Evolutionary conservation across 1,140 invertebrate genomes (phyloP).

Genomic region (Aphelenchoides fujianensis): DNA sequence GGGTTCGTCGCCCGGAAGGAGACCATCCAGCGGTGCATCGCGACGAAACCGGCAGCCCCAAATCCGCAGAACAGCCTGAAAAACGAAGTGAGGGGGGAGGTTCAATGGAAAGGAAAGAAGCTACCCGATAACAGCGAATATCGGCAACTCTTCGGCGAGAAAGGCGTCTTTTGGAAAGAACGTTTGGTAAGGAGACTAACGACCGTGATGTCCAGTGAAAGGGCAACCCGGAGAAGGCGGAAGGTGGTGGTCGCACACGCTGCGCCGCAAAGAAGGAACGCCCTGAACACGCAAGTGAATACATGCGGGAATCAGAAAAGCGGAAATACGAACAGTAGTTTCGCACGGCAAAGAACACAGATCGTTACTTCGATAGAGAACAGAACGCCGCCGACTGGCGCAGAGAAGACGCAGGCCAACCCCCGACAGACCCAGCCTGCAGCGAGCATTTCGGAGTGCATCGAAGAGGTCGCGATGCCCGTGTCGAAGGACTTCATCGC

Average conservation of each 20-base stretch:
- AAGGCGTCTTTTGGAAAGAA: constrained; percentile 81
- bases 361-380: constrained; percentile 99
- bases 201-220: too few species aligned
- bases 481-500: constrained; percentile 32
- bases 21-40: constrained; percentile 85
- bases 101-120: too few species aligned
- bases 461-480: constrained; percentile 6
- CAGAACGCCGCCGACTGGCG: constrained; percentile 73
- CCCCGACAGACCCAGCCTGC: constrained; percentile 31
- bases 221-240: constrained; percentile 67
- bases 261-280: constrained; percentile 96
- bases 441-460: constrained; percentile 56
- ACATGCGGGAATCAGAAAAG: too few species aligned
- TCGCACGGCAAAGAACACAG: constrained; percentile 92
- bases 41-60: constrained; percentile 85
- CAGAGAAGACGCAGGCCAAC: neutral
- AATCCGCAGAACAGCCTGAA: constrained; percentile 83
- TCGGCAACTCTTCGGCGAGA: constrained; percentile 90
- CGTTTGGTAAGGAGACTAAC: constrained; percentile 64
- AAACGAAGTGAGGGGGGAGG: too few species aligned
- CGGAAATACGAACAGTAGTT: constrained; percentile 98
- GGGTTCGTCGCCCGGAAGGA: constrained; percentile 90
- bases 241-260: constrained; percentile 94
- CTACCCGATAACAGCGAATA: constrained; percentile 86
- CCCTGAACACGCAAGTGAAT: too few species aligned